Base-by-base conservation (phyloP, 2,888 invertebrate genomes). In the Mycalesis mineus region DNA sequence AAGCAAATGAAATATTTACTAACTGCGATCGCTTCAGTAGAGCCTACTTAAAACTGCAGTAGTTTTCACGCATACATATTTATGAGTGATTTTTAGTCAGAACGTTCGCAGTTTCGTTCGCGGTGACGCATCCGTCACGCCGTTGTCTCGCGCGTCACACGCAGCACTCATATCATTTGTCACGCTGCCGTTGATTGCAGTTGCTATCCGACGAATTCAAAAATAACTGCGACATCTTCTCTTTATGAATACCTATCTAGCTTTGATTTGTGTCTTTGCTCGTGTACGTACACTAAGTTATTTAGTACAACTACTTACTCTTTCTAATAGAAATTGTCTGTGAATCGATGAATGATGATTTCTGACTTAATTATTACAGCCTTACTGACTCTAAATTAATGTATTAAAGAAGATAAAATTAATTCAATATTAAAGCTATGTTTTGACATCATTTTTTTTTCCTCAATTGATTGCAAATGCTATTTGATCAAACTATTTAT, bases 131-230 rank as follows among this genome's bases (percentile, higher is more conserved):
- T 61, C 52, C 58, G 61, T 61, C 61, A 61, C 54, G 45, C 42
- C 22, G 45, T 49, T 55, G 61, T 58, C 41, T 49, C 49, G 42
- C 58, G 57, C 57, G 61, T 61, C 61, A 58, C 61, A 39, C 33
- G 52, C 61, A 55, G 33, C 49, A 42, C 61, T 51, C 58, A 61
- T 61, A 52, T 58, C 64, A 64, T 64, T 64, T 64, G 64, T 63
- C 61, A 63, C 54, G 54, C 53, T 44, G 42, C 54, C 48, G 62
- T 61, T 61, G 58, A 55, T 58, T 58, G 58, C 58, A 52, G 51
- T 48, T 37, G 51, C 51, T 51, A 58, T 58, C 37, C 41, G 28
- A 53, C 53, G 40, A 50, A 60, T 54, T 57, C 53, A 57, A 57
- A 41, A 13, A 45, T 53, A 53, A 53, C 56, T 49, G 48, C 55